Percentiles rank a stretch among this genome's conserved stretches.
Evolutionary conservation across 2,888 invertebrate species (phyloP).

Genomic region (Ormia ochracea): DNA sequence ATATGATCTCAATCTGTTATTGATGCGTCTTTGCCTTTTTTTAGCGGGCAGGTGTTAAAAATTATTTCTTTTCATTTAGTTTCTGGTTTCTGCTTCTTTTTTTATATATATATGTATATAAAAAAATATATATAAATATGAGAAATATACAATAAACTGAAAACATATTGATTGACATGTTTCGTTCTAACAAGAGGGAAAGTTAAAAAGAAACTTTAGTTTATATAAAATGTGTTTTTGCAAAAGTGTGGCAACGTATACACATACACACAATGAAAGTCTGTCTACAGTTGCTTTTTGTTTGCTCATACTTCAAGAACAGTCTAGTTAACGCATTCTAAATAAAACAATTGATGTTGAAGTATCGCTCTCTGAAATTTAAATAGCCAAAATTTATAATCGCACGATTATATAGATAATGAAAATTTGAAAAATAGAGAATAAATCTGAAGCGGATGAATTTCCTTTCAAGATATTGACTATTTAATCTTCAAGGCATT

Average conservation of each 20-base stretch:
- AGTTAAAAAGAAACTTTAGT: background rate
- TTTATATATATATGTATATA: conserved; percentile 56
- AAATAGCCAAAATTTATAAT: background rate
- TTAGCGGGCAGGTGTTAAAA: conserved; percentile 39
- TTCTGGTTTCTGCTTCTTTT: background rate
- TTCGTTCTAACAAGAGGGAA: background rate
- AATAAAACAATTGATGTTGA: background rate
- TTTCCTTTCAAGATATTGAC: background rate
- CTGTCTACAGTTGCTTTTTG: too few relatives aligned
- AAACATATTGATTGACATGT: too few relatives aligned
- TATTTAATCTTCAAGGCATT: background rate
- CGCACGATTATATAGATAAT: too few relatives aligned
- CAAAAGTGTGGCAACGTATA: background rate
- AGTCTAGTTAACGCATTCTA: background rate
- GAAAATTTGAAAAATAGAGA: background rate
- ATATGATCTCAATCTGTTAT: conserved; percentile 6
- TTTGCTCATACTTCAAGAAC: too few relatives aligned
- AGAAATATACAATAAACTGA: too few relatives aligned
- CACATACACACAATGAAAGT: background rate
- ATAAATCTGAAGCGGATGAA: background rate
- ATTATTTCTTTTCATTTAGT: background rate
- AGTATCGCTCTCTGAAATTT: background rate
- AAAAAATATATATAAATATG: too few relatives aligned
- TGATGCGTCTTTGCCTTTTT: background rate
- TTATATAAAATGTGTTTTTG: too few relatives aligned